Percentiles rank a stretch among this genome's conserved stretches.
phyloP scores from a whole-genome alignment of 2,113 vertebrate species.

The Eptesicus fuscus region DNA sequence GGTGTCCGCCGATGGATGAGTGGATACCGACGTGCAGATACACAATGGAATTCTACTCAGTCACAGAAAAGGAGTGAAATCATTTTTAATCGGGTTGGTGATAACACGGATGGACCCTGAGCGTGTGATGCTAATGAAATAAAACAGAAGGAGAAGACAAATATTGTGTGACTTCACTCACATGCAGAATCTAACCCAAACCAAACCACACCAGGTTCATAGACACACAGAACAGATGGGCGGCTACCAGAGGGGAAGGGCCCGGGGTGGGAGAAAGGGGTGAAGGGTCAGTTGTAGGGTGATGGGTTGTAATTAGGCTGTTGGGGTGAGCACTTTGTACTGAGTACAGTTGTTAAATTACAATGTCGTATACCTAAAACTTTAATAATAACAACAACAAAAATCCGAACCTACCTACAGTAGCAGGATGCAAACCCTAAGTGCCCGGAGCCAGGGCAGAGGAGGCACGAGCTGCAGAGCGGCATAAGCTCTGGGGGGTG shows the following conservation, averaged over 20 bases:
- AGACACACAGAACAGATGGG: background rate
- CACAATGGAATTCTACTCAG: background rate
- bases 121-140: fast-evolving
- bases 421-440: background rate
- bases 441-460: background rate
- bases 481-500: background rate
- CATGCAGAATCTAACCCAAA: background rate
- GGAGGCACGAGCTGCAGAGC: background rate
- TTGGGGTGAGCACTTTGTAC: background rate
- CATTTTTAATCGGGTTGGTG: too few species aligned
- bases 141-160: background rate
- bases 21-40: background rate
- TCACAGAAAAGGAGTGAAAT: background rate
- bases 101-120: background rate
- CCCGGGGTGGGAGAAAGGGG: background rate
- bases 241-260: background rate
- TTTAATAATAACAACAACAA: background rate
- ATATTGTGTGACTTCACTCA: background rate
- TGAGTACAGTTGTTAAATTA: background rate
- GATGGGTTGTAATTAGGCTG: background rate
- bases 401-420: background rate
- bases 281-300: background rate
- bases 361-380: background rate
- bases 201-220: too few species aligned
- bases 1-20: background rate